A percentile compares a stretch with the other conserved stretches of the same genome.
These are phyloP conservation scores for Zele albiditarsus DNA, from an alignment of 2,888 invertebrate genomes.

Conservation along the genomic window DNA sequence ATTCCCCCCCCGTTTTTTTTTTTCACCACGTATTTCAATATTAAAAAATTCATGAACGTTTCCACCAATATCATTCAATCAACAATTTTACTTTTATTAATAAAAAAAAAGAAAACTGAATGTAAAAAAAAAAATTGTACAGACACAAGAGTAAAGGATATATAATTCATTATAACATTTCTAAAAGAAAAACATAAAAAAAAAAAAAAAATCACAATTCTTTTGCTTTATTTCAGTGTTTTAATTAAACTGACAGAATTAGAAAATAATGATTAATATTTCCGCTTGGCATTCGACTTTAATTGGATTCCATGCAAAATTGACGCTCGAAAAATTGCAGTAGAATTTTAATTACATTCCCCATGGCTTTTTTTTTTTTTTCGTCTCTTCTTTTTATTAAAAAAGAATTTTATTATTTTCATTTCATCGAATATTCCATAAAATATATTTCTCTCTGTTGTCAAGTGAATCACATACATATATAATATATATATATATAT, in stretches of 20 bases:
- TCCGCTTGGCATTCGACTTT: conserved; percentile 40
- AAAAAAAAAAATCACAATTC: background rate
- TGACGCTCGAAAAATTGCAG: conserved; percentile 51
- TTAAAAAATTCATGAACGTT: no score
- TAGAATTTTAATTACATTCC: conserved; percentile 59
- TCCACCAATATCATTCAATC: no score
- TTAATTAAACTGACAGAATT: conserved; percentile 32
- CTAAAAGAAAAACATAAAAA: background rate
- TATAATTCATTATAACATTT: no score
- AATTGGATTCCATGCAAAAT: conserved; percentile 43
- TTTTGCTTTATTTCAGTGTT: background rate
- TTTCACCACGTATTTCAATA: no score
- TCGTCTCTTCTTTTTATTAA: background rate
- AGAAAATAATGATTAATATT: conserved; percentile 38
- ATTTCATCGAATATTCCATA: conserved; percentile 17
- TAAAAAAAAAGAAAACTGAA: no score
- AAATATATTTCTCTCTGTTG: background rate
- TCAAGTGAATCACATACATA: conserved; percentile 14
- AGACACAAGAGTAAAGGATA: no score
- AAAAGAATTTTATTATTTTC: background rate
- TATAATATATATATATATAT: conserved; percentile 2
- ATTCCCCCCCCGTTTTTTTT: no score
- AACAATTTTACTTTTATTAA: no score
- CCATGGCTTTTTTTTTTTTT: conserved; percentile 35
- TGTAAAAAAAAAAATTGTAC: no score